Percentiles rank a stretch among this genome's conserved stretches.
These are phyloP conservation scores for Leptinotarsa peninsularis DNA, from an alignment of 2,888 invertebrate genomes.

Conservation along the genomic window DNA sequence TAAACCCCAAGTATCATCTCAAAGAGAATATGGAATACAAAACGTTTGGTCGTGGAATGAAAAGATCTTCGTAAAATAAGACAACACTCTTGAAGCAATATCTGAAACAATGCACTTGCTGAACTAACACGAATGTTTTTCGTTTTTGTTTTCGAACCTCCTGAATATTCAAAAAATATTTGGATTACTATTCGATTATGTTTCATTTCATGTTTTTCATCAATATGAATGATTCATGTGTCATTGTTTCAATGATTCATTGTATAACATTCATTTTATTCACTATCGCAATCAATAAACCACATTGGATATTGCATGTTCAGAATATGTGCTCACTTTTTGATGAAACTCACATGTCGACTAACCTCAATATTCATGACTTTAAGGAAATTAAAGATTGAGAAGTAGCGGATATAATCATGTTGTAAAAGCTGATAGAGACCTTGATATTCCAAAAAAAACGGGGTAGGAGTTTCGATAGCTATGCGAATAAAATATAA, in stretches of 20 bases:
- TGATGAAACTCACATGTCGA: too few species aligned
- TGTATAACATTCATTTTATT: too few species aligned
- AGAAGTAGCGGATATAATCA: not conserved
- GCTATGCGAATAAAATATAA: not conserved
- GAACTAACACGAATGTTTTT: too few species aligned
- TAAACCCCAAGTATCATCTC: not conserved
- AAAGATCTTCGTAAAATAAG: not conserved
- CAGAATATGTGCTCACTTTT: too few species aligned
- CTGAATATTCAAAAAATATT: not conserved
- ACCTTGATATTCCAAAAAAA: constrained; percentile 2
- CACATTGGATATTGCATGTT: too few species aligned
- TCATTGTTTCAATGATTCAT: too few species aligned
- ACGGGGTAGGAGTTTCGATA: not conserved
- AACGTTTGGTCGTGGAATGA: not conserved
- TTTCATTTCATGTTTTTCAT: not conserved
- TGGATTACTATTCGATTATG: not conserved
- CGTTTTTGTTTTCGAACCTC: not conserved
- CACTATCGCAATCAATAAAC: too few species aligned
- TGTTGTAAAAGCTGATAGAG: constrained; percentile 15
- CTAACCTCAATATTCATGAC: constrained; percentile 1
- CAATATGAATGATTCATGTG: too few species aligned
- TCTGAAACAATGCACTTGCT: too few species aligned
- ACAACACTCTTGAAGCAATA: not conserved
- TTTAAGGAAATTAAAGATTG: not conserved
- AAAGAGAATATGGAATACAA: constrained; percentile 9